Evolutionary conservation across 2,797 vertebrate genomes (phyloP).

Genomic region (Mareca strepera): DNA sequence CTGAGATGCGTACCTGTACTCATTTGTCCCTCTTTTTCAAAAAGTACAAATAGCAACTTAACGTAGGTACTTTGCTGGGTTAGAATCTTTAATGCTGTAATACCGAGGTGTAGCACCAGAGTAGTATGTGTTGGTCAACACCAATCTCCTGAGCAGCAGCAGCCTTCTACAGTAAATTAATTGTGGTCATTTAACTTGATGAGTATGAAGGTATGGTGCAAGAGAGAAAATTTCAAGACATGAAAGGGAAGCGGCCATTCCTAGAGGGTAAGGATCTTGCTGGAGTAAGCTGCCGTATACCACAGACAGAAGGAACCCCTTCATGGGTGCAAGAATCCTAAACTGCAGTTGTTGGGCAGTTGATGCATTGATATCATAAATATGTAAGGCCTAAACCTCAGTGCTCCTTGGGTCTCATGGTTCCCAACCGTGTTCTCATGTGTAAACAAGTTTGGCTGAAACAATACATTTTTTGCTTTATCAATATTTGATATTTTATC

Average conservation of each 20-base stretch:
- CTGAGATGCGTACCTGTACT: neutral
- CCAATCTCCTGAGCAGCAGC: neutral
- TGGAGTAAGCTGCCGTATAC: neutral
- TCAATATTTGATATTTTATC: neutral
- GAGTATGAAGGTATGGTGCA: neutral
- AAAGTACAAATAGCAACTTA: neutral
- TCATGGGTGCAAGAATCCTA: neutral
- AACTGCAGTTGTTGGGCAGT: neutral
- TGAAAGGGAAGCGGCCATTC: neutral
- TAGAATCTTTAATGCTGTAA: neutral
- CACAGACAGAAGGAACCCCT: neutral
- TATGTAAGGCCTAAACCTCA: neutral
- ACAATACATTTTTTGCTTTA: neutral
- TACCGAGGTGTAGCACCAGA: neutral
- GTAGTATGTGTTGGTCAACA: neutral
- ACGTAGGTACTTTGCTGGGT: neutral
- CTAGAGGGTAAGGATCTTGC: neutral
- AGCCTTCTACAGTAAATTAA: neutral
- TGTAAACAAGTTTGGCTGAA: neutral
- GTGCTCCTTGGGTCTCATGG: neutral
- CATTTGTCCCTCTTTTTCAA: neutral
- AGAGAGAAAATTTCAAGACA: neutral
- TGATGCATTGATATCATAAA: neutral
- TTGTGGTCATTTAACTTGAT: neutral
- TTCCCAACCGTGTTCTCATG: neutral